A percentile compares a stretch with the other conserved stretches of the same genome.
phyloP scores from a whole-genome alignment of 2,888 invertebrate species.

The Orthosia incerta region DNA sequence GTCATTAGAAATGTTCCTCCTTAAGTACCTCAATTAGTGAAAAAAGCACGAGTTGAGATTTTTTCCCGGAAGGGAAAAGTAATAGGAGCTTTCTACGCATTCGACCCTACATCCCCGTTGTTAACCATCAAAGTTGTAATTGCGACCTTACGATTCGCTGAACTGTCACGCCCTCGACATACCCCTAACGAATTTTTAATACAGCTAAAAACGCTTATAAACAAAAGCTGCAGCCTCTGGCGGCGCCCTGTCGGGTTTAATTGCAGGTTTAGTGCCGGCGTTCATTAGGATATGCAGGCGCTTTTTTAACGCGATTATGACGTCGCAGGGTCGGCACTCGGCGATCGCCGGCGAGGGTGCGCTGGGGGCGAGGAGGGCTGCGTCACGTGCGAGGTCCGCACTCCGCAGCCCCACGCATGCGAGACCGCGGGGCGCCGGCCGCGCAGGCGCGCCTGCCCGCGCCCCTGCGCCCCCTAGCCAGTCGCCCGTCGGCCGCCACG shows the following conservation, averaged over 20 bases:
- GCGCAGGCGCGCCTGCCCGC: constrained; percentile 82
- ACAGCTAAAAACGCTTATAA: constrained; percentile 82
- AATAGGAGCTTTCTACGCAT: constrained; percentile 77
- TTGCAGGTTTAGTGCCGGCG: constrained; percentile 88
- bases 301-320: constrained; percentile 90
- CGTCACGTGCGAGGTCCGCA: constrained; percentile 91
- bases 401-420: constrained; percentile 91
- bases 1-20: constrained; percentile 77
- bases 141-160: constrained; percentile 84
- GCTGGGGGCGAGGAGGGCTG: constrained; percentile 89
- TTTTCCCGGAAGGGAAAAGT: constrained; percentile 79
- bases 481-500: constrained; percentile 90
- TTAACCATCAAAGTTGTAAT: constrained; percentile 83
- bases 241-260: constrained; percentile 81
- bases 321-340: constrained; percentile 85
- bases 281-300: constrained; percentile 89
- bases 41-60: constrained; percentile 76
- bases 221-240: constrained; percentile 79
- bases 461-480: constrained; percentile 83
- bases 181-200: constrained; percentile 85
- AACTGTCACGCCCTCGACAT: constrained; percentile 82
- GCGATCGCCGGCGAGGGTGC: constrained; percentile 80
- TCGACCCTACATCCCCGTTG: constrained; percentile 73
- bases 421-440: constrained; percentile 89
- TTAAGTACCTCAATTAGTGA: constrained; percentile 80